A percentile compares a stretch with the other conserved stretches of the same genome.
Evolutionary conservation across 2,113 vertebrate genomes (phyloP).

Genomic region (Strix uralensis): DNA sequence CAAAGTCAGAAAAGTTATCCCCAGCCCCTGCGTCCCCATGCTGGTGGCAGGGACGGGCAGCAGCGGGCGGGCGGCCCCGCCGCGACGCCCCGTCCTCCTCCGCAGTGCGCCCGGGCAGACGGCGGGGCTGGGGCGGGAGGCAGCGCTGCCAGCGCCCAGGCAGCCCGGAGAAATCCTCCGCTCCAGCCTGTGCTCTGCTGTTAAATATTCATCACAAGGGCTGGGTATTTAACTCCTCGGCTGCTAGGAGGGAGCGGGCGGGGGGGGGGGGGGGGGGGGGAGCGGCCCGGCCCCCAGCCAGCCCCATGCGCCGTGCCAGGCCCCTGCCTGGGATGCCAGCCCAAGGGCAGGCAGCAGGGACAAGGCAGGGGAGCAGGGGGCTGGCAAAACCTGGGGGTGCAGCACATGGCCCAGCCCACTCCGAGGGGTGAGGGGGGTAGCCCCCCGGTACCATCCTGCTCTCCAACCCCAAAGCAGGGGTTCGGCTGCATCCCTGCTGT

Average conservation of each 20-base stretch:
- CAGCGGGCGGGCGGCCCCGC: neutral
- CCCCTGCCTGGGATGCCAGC: neutral
- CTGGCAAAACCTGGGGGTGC: neutral
- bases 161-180: slow-evolving; percentile 40
- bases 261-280: neutral
- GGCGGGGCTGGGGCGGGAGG: neutral
- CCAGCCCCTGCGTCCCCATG: slow-evolving; percentile 12
- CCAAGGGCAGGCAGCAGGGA: neutral
- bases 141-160: slow-evolving; percentile 22
- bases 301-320: neutral
- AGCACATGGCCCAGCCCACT: neutral
- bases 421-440: neutral
- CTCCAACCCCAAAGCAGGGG: neutral
- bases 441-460: neutral
- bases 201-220: slow-evolving; percentile 71
- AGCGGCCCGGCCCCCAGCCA: slow-evolving; percentile 24
- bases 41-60: neutral
- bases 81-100: neutral
- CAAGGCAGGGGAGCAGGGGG: neutral
- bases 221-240: slow-evolving; percentile 71
- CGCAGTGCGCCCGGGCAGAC: slow-evolving; percentile 21
- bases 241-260: slow-evolving; percentile 43
- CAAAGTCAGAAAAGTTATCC: slow-evolving; percentile 56
- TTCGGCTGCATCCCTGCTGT: neutral
- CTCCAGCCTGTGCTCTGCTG: slow-evolving; percentile 53